Evolutionary conservation across 2,113 vertebrate genomes (phyloP).

Genomic region (Protobothrops mucrosquamatus): DNA sequence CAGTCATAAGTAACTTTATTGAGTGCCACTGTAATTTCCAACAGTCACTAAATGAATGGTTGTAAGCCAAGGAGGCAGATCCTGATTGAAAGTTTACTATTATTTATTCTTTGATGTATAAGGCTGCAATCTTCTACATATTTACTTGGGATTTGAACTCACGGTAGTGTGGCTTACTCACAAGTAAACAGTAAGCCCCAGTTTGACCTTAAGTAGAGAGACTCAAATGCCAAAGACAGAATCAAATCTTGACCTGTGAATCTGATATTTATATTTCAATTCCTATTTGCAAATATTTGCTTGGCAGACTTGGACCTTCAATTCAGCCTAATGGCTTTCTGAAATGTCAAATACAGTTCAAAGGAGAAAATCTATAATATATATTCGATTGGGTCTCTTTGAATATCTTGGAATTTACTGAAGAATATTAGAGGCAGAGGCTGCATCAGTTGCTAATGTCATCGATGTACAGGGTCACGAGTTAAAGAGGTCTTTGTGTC

Average conservation of each 20-base stretch:
- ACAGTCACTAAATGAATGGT: neutral
- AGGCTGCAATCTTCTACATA: neutral
- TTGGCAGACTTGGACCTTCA: neutral
- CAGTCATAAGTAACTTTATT: neutral
- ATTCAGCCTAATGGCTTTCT: neutral
- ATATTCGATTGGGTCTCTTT: slow-evolving; percentile 4
- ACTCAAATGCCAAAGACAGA: neutral
- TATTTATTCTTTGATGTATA: neutral
- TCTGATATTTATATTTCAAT: slow-evolving; percentile 9
- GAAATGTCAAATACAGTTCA: slow-evolving; percentile 22
- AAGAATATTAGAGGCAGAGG: neutral
- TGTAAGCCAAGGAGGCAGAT: neutral
- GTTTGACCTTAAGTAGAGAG: neutral
- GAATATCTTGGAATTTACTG: slow-evolving; percentile 22
- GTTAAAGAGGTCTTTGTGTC: neutral
- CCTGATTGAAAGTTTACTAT: neutral
- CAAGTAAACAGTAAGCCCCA: neutral
- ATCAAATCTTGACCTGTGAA: neutral
- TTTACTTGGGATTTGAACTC: neutral
- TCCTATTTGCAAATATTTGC: slow-evolving; percentile 21
- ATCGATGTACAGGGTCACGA: neutral
- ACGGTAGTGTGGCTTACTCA: neutral
- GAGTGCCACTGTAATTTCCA: neutral
- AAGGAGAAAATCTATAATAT: slow-evolving; percentile 11
- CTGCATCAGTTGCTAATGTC: neutral